A percentile compares a stretch with the other conserved stretches of the same genome.
Conservation (phyloP, 1,140 invertebrate species). For the Bilobella aurantiaca region DNA sequence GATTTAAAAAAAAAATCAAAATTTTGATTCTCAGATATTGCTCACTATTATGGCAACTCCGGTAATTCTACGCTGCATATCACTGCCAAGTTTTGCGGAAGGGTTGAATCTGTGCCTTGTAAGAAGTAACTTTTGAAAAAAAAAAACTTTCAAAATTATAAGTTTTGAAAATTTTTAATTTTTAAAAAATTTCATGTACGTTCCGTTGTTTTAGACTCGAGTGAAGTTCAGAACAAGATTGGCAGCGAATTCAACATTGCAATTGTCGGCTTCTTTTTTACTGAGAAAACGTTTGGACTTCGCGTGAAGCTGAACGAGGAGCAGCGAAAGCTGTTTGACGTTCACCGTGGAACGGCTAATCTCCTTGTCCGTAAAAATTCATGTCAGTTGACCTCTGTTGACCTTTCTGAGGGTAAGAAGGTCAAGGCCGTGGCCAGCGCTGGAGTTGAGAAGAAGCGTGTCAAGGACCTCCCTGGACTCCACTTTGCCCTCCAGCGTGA, state of each 20-base stretch:
- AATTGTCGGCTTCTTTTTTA: conserved; percentile 26
- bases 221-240: neutral
- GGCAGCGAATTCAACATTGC: conserved; percentile 17
- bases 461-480: conserved; percentile 1
- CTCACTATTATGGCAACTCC: neutral
- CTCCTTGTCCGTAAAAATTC: neutral
- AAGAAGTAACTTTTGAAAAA: neutral
- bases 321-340: conserved; percentile 26
- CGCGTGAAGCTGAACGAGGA: conserved; percentile 18
- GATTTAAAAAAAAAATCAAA: too few relatives aligned
- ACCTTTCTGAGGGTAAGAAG: too few relatives aligned
- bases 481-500: conserved; percentile 5
- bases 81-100: conserved; percentile 27
- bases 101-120: conserved; percentile 1
- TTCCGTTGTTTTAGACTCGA: conserved; percentile 8
- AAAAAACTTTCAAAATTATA: neutral
- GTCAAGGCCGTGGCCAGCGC: too few relatives aligned
- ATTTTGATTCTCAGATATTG: neutral
- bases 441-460: too few relatives aligned
- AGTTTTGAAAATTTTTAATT: too few relatives aligned
- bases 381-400: too few relatives aligned
- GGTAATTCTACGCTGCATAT: conserved; percentile 16
- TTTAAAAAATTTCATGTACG: too few relatives aligned
- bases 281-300: conserved; percentile 21
- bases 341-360: neutral